Base-by-base conservation (phyloP, 2,113 vertebrate genomes). In the Cettia cetti region DNA sequence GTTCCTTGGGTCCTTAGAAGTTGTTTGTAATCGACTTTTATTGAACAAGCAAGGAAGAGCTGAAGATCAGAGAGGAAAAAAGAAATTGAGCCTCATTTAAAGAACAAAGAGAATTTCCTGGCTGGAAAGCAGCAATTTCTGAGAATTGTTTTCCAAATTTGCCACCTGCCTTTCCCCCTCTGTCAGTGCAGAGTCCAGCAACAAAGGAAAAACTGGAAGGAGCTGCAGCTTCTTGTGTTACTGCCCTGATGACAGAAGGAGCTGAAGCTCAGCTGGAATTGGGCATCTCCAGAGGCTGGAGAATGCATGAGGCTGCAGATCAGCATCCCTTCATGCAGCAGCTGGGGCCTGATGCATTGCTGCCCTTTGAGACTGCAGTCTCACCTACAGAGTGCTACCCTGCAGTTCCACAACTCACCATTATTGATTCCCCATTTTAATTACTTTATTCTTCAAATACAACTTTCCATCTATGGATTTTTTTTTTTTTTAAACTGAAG, bases 331-430 rank as follows among this genome's bases (percentile, higher is more conserved):
- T 1, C 1, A 18, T 47, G 54, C 71, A 37, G 0, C 17, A 40
- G 33, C 47, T 87, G 66, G 11, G 64, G 31, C 28, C 20, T 80
- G 63, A 11, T 4, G 3, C 24, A n/a, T 60, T 0, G 0, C 28
- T 68, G 13, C 13, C 3, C 0, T 61, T 61, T 45, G 57, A 68
- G 50, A 59, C 11, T 50, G 50, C 59, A 77, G 23, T 20, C 45
- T 83, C 35, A 75, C 42, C 24, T 70, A 1, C 20, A 45, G 20
- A 54, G 14, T 57, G 54, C 57, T 80, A 1, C 18, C 37, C 8
- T 77, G 47, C 21, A 63, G 16, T 23, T 71, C 37, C 31, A 11
- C 10, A 40, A 50, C 18, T 77, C 7, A 12, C 35, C 40, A 30
- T 8, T 63, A 57, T 4, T 65, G 24, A 47, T 60, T 69, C 76